These are phyloP conservation scores for Melanerpes formicivorus DNA, from an alignment of 2,113 vertebrate genomes.

Conservation along the genomic window DNA sequence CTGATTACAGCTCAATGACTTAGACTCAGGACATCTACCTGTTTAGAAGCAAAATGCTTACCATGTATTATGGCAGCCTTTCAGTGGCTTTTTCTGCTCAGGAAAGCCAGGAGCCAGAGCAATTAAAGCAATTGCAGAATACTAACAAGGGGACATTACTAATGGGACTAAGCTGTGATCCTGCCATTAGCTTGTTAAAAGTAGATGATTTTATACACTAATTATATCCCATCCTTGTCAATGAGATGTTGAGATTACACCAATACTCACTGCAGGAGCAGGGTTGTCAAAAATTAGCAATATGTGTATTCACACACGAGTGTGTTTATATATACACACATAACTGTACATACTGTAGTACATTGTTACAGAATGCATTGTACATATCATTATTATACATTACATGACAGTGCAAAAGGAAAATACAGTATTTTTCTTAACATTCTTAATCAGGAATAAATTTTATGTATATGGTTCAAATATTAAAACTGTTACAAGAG, in stretches of 20 bases:
- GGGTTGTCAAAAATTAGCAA: not conserved
- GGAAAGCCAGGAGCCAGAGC: not conserved
- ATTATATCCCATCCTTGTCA: not conserved
- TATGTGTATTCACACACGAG: too few relatives aligned
- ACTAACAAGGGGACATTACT: not conserved
- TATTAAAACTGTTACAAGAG: not conserved
- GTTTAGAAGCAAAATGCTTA: not conserved
- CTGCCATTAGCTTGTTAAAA: not conserved
- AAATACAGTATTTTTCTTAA: not conserved
- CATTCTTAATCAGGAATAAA: not conserved
- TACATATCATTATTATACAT: not conserved
- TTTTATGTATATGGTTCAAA: not conserved
- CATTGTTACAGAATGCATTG: not conserved
- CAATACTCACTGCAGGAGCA: not conserved
- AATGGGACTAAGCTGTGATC: not conserved
- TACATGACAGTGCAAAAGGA: not conserved
- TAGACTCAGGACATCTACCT: not conserved
- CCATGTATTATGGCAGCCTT: not conserved
- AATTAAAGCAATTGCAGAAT: constrained; percentile 7
- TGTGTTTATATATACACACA: not conserved
- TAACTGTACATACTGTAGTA: not conserved
- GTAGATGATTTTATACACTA: not conserved
- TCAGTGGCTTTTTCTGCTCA: not conserved
- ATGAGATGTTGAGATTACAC: not conserved
- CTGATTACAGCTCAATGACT: not conserved